A percentile compares a stretch with the other conserved stretches of the same genome.
Evolutionary conservation across 2,888 invertebrate genomes (phyloP).

Genomic region (Ctenicera cuprea): DNA sequence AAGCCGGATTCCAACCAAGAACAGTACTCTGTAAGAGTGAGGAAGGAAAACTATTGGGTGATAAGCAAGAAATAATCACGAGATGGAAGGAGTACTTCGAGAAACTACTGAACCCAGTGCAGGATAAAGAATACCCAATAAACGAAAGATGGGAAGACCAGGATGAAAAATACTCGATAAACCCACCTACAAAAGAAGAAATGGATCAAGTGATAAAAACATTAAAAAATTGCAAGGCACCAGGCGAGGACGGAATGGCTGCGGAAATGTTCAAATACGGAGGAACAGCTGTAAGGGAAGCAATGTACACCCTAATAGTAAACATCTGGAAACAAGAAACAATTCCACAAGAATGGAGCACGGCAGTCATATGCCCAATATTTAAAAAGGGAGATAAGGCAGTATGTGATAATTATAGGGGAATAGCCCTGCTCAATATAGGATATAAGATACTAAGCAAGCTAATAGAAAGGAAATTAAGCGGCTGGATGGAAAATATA

Average conservation of each 20-base stretch:
- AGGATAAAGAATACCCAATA: not conserved
- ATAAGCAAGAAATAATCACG: constrained; percentile 2
- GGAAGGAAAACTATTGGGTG: constrained; percentile 5
- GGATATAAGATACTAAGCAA: not conserved
- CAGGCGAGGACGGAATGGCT: not conserved
- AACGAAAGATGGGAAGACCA: constrained; percentile 10
- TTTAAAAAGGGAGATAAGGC: constrained; percentile 16
- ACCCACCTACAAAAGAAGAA: not conserved
- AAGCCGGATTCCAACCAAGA: not conserved
- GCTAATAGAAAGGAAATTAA: not conserved
- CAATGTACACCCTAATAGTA: not conserved
- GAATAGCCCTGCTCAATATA: constrained; percentile 12
- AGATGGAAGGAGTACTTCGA: not conserved
- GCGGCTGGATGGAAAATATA: constrained; percentile 13
- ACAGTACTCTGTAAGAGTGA: constrained; percentile 13
- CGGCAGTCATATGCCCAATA: not conserved
- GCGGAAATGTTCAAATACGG: constrained; percentile 4
- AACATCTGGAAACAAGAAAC: not conserved
- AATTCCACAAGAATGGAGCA: not conserved
- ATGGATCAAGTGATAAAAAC: not conserved
- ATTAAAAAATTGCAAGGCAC: constrained; percentile 6
- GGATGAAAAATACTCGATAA: constrained; percentile 2
- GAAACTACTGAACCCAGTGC: constrained; percentile 13
- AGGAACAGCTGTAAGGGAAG: constrained; percentile 1
- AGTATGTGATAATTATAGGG: constrained; percentile 20